phyloP scores from a whole-genome alignment of 1,140 invertebrate genomes.

The Apis florea region DNA sequence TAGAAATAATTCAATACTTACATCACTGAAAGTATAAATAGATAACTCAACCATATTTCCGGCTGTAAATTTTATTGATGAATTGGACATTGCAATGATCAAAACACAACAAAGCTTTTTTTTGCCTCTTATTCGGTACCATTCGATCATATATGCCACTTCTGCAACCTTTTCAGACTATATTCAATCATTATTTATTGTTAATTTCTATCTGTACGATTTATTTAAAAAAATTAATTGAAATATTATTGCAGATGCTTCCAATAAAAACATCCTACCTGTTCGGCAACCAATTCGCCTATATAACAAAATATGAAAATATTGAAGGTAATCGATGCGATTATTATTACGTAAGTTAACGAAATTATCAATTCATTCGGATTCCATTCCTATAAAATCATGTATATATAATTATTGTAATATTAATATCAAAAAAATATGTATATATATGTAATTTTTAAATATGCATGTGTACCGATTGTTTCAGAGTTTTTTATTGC shows the following conservation, averaged over 20 bases:
- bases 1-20: conserved; percentile 28
- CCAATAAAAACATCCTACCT: conserved; percentile 37
- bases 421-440: not conserved
- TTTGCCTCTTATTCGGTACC: conserved; percentile 53
- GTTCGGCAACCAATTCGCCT: conserved; percentile 58
- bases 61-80: conserved; percentile 56
- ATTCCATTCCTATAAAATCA: conserved; percentile 60
- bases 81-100: conserved; percentile 63
- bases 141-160: conserved; percentile 58
- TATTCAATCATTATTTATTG: not conserved
- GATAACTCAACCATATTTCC: conserved; percentile 60
- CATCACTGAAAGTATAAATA: conserved; percentile 57
- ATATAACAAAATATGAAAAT: conserved; percentile 70
- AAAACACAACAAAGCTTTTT: conserved; percentile 52
- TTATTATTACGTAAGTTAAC: conserved; percentile 20
- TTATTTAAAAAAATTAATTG: no score
- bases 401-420: not conserved
- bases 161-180: conserved; percentile 59
- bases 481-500: no score
- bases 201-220: not conserved
- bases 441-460: not conserved
- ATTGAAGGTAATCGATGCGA: conserved; percentile 55
- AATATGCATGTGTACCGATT: no score
- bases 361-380: not conserved
- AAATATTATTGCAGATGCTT: not conserved